Conservation (phyloP, 2,888 invertebrate genomes). For the Euzophera pinguis region DNA sequence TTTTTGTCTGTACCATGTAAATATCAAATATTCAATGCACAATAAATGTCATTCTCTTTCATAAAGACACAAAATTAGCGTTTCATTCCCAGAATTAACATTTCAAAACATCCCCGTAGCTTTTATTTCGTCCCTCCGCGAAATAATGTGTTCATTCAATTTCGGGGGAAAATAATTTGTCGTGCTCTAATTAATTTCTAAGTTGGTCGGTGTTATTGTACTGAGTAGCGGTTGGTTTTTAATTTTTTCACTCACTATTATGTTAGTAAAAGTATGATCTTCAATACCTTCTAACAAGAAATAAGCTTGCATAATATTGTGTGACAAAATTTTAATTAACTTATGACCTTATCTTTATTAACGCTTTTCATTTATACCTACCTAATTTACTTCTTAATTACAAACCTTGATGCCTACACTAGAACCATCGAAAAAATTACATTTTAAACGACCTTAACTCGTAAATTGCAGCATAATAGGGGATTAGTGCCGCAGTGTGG, state of each 20-base stretch:
- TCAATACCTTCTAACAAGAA: too few relatives aligned
- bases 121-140: constrained; percentile 38
- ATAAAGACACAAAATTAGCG: constrained; percentile 24
- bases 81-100: constrained; percentile 40
- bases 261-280: too few relatives aligned
- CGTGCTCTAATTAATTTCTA: constrained; percentile 54
- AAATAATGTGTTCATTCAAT: constrained; percentile 52
- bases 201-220: constrained; percentile 43
- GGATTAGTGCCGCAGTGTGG: constrained; percentile 21
- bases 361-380: too few relatives aligned
- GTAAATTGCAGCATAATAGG: constrained; percentile 16
- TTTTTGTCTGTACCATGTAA: too few relatives aligned
- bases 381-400: too few relatives aligned
- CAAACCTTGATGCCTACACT: too few relatives aligned
- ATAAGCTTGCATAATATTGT: too few relatives aligned
- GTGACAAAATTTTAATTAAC: too few relatives aligned
- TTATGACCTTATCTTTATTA: too few relatives aligned
- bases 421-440: neutral
- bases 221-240: constrained; percentile 39
- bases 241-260: constrained; percentile 26
- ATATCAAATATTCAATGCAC: neutral
- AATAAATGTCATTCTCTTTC: neutral
- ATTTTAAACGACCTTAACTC: neutral
- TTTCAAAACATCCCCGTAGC: constrained; percentile 41
- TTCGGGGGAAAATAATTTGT: constrained; percentile 51